phyloP scores from a whole-genome alignment of 2,113 vertebrate species.

The Laticauda colubrina region DNA sequence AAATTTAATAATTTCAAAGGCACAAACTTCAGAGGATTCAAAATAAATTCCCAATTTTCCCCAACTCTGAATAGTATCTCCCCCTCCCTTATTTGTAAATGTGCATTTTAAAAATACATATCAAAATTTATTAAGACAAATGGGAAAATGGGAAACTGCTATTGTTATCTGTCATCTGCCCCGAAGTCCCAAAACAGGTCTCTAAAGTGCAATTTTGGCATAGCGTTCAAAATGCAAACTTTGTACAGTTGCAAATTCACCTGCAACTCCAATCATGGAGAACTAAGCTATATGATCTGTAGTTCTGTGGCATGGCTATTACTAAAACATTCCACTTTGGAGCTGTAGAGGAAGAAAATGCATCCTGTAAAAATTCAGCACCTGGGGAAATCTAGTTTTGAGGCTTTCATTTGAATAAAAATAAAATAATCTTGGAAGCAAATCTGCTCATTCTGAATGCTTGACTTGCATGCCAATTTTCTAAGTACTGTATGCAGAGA shows the following conservation, averaged over 20 bases:
- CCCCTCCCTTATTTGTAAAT: not conserved
- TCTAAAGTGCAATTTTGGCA: no score
- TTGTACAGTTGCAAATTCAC: not conserved
- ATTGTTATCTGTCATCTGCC: not conserved
- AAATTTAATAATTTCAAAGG: conserved; percentile 41
- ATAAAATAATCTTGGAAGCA: not conserved
- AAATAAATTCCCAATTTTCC: conserved; percentile 50
- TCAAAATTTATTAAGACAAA: conserved; percentile 2
- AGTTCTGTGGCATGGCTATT: not conserved
- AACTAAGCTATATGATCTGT: not conserved
- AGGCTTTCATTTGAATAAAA: not conserved
- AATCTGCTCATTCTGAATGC: not conserved
- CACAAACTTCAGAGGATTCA: conserved; percentile 53
- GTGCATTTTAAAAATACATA: not conserved
- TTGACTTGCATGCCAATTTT: not conserved
- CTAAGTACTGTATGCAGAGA: not conserved
- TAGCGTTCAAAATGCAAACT: not conserved
- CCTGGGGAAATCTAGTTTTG: not conserved
- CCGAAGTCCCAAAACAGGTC: not conserved
- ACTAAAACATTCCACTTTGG: not conserved
- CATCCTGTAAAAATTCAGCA: not conserved
- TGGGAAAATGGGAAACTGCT: not conserved
- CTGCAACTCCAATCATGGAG: not conserved
- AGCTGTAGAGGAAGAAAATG: not conserved
- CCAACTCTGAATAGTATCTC: conserved; percentile 10